Percentiles rank a stretch among this genome's conserved stretches.
Conservation (phyloP, 92 coral and sea anemone species). For the Epizoanthus fatuus region DNA sequence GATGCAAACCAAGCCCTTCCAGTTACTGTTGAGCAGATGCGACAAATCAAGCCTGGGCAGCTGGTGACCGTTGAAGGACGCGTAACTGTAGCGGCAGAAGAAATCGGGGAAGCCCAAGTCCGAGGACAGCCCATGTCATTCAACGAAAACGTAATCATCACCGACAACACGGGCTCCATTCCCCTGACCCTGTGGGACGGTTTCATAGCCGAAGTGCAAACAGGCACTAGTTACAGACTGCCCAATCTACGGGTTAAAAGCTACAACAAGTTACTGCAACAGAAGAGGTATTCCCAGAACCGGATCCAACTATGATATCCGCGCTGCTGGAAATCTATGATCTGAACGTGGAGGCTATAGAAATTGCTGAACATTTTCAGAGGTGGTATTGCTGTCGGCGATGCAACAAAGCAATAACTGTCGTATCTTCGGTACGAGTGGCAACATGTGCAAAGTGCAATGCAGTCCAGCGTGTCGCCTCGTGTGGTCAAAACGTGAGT, state of each 20-base stretch:
- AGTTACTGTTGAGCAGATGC: not conserved
- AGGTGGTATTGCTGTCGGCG: too few species aligned
- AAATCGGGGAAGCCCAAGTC: not conserved
- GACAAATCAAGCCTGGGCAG: conserved; percentile 8
- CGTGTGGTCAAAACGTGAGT: not conserved
- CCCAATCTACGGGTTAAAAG: not conserved
- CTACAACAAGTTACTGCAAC: too few species aligned
- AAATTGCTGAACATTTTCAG: too few species aligned
- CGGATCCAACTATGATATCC: too few species aligned
- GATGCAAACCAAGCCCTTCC: not conserved
- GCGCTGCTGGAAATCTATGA: too few species aligned
- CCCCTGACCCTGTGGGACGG: conserved; percentile 2
- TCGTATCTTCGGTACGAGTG: too few species aligned
- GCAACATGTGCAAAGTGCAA: conserved; percentile 1
- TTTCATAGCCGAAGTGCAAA: not conserved
- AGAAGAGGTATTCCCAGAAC: too few species aligned
- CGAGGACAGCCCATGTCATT: not conserved
- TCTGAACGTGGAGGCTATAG: too few species aligned
- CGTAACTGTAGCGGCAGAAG: not conserved
- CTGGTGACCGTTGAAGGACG: not conserved
- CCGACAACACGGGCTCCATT: conserved; percentile 1
- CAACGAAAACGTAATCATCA: not conserved
- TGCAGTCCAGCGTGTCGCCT: not conserved
- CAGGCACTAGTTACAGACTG: not conserved
- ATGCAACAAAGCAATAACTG: too few species aligned